A percentile compares a stretch with the other conserved stretches of the same genome.
These are phyloP conservation scores for Willowsia nigromaculata DNA, from an alignment of 2,888 invertebrate species.

Conservation along the genomic window DNA sequence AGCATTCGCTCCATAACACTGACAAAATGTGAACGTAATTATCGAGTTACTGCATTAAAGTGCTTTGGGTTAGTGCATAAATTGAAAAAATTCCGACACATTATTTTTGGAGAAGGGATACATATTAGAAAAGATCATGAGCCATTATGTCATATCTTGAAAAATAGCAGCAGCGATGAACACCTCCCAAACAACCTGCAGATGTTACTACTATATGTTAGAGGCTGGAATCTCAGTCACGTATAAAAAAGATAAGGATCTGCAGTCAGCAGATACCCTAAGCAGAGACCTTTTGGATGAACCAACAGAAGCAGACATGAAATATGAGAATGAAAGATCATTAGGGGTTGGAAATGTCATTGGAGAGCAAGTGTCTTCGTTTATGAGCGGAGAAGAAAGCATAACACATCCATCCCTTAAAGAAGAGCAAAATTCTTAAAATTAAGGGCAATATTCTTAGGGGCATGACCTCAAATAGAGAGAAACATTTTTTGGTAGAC, in stretches of 20 bases:
- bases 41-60: neutral
- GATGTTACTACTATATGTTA: conserved; percentile 5
- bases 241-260: neutral
- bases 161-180: neutral
- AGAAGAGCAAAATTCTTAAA: neutral
- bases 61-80: neutral
- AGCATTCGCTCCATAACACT: neutral
- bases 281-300: neutral
- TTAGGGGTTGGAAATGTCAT: too few relatives aligned
- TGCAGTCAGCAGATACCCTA: neutral
- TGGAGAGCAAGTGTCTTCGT: too few relatives aligned
- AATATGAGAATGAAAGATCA: neutral
- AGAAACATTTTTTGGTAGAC: neutral
- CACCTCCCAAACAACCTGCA: neutral
- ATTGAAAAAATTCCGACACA: neutral
- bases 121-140: neutral
- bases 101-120: neutral
- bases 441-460: neutral
- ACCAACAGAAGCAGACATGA: neutral
- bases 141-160: neutral
- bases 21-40: neutral
- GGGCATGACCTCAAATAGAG: neutral
- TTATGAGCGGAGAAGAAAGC: neutral
- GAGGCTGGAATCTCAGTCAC: neutral
- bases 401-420: neutral